Percentiles rank a stretch among this genome's conserved stretches.
These are phyloP conservation scores for Brachymystax lenok DNA, from an alignment of 2,797 vertebrate genomes.

Conservation along the genomic window DNA sequence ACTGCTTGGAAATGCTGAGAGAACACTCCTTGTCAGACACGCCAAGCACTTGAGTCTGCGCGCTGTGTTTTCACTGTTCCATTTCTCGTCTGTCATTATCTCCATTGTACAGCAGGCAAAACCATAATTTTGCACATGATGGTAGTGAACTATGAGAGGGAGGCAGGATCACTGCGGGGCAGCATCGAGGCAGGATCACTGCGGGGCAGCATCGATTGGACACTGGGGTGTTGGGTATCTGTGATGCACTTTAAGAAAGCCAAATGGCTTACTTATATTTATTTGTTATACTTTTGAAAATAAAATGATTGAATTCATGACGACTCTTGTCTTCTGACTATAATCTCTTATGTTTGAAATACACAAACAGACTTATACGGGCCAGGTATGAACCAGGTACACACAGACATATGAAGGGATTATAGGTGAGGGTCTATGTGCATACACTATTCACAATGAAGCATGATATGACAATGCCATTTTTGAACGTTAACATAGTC, in stretches of 20 bases:
- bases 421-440: not conserved
- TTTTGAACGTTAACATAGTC: not conserved
- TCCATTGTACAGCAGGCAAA: slow-evolving; percentile 36
- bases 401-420: not conserved
- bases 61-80: slow-evolving; percentile 26
- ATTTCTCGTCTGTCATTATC: slow-evolving; percentile 22
- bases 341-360: slow-evolving; percentile 9
- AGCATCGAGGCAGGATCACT: not conserved
- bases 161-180: not conserved
- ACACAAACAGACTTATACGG: not conserved
- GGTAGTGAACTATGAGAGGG: slow-evolving; percentile 9
- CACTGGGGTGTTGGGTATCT: slow-evolving; percentile 46
- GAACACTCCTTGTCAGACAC: slow-evolving; percentile 33
- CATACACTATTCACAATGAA: not conserved
- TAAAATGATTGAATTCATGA: slow-evolving; percentile 56
- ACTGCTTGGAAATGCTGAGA: slow-evolving; percentile 21
- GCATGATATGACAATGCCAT: not conserved
- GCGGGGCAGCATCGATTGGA: slow-evolving; percentile 27
- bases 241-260: slow-evolving; percentile 72
- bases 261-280: slow-evolving; percentile 64
- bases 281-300: slow-evolving; percentile 66
- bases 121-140: slow-evolving; percentile 35
- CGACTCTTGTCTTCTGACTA: slow-evolving; percentile 13
- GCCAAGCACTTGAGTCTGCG: slow-evolving; percentile 42
- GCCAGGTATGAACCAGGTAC: not conserved